Evolutionary conservation across 2,797 vertebrate species (phyloP).

Genomic region (Gadopsis bispinosus): DNA sequence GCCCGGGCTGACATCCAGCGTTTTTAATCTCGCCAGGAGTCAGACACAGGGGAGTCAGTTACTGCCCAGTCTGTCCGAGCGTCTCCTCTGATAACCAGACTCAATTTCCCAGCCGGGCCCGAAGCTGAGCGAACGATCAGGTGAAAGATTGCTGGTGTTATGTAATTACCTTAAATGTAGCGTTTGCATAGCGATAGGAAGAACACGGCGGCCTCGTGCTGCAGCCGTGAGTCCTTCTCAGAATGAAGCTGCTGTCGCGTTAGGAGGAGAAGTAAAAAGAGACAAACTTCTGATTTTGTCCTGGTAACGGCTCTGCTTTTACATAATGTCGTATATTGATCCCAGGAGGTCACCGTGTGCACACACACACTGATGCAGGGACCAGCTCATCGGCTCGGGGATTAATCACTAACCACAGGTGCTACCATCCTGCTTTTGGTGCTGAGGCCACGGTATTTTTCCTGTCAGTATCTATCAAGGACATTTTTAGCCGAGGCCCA

Average conservation of each 20-base stretch:
- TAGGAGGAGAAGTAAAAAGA: neutral
- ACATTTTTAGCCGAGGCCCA: neutral
- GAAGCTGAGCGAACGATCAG: conserved; percentile 3
- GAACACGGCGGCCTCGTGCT: neutral
- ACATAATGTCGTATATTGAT: neutral
- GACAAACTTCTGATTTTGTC: neutral
- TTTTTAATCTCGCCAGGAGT: conserved; percentile 59
- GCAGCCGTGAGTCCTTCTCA: conserved; percentile 4
- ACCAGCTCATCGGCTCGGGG: neutral
- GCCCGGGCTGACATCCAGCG: conserved; percentile 38
- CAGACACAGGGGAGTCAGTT: conserved; percentile 35
- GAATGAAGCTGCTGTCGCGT: neutral
- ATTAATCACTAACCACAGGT: too few relatives aligned
- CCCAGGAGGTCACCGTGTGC: neutral
- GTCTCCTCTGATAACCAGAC: conserved; percentile 45
- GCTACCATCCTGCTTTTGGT: neutral
- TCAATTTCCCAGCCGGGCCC: conserved; percentile 37
- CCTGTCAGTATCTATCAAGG: neutral
- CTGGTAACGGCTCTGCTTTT: neutral
- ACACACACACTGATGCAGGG: neutral
- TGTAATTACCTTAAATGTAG: conserved; percentile 39
- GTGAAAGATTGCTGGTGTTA: conserved; percentile 22
- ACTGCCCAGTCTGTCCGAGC: conserved; percentile 13
- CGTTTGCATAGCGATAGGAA: conserved; percentile 16
- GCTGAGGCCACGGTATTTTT: neutral